Conservation (phyloP, 2,888 invertebrate genomes). For the Acleris sparsana region DNA sequence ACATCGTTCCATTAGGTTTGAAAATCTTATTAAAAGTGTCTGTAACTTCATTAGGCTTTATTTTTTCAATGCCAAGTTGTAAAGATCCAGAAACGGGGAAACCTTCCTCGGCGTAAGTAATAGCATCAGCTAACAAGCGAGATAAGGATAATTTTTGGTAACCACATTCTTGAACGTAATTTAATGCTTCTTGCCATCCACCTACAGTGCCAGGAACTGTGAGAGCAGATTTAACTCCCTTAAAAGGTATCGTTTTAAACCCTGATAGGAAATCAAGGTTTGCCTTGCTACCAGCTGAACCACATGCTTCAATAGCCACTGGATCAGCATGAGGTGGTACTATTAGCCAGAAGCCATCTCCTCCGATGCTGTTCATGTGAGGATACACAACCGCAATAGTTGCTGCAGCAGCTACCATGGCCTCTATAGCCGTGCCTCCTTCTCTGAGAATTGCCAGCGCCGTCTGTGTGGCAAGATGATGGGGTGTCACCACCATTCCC, state of each 20-base stretch:
- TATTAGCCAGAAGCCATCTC: slow-evolving; percentile 75
- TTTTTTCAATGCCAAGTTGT: slow-evolving; percentile 40
- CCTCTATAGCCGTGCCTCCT: slow-evolving; percentile 76
- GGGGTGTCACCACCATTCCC: slow-evolving; percentile 75
- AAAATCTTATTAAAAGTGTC: slow-evolving; percentile 55
- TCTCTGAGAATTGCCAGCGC: slow-evolving; percentile 65
- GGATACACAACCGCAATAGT: slow-evolving; percentile 73
- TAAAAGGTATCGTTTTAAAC: slow-evolving; percentile 56
- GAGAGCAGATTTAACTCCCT: slow-evolving; percentile 64
- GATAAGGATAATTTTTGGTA: slow-evolving; percentile 58
- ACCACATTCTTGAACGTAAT: slow-evolving; percentile 68
- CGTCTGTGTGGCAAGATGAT: slow-evolving; percentile 72
- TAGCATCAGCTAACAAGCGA: slow-evolving; percentile 65
- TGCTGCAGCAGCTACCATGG: slow-evolving; percentile 72
- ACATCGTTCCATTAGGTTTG: slow-evolving; percentile 54
- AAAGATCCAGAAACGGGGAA: slow-evolving; percentile 60
- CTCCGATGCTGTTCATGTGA: slow-evolving; percentile 74
- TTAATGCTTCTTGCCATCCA: slow-evolving; percentile 74
- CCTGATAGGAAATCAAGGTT: slow-evolving; percentile 58
- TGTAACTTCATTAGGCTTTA: slow-evolving; percentile 35
- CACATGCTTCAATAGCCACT: slow-evolving; percentile 71
- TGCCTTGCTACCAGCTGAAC: slow-evolving; percentile 67
- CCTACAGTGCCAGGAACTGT: slow-evolving; percentile 74
- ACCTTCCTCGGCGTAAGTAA: slow-evolving; percentile 69
- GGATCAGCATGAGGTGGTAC: slow-evolving; percentile 68